Conservation (phyloP, 2,888 invertebrate species). For the Melanophora roralis region DNA sequence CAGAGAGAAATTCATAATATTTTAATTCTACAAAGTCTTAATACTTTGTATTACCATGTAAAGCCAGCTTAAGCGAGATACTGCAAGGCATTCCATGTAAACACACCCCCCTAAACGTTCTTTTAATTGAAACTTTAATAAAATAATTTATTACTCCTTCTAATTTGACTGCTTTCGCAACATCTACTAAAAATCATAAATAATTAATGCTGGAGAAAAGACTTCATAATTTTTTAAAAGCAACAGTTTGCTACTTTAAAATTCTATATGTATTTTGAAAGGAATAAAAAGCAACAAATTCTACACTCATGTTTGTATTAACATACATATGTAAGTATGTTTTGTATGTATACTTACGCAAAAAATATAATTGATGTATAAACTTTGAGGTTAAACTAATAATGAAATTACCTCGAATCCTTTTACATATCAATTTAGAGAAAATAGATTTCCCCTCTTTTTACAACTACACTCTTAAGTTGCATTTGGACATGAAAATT, state of each 20-base stretch:
- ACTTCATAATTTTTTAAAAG: constrained; percentile 37
- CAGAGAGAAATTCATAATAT: too few species aligned
- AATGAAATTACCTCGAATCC: constrained; percentile 60
- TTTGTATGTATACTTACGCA: too few species aligned
- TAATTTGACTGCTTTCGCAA: constrained; percentile 5
- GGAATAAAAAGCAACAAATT: not conserved
- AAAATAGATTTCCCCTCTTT: constrained; percentile 54
- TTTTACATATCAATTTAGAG: constrained; percentile 43
- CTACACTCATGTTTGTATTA: too few species aligned
- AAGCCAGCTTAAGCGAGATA: too few species aligned
- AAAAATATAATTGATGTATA: constrained; percentile 57
- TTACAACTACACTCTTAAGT: constrained; percentile 11
- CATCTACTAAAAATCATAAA: constrained; percentile 38
- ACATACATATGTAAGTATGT: not conserved
- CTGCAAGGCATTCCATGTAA: not conserved
- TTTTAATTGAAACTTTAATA: not conserved
- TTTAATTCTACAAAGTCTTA: too few species aligned
- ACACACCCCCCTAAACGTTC: too few species aligned
- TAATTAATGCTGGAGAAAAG: constrained; percentile 32
- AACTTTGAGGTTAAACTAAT: constrained; percentile 62
- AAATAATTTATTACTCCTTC: constrained; percentile 17
- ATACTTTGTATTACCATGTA: too few species aligned
- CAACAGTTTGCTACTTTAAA: constrained; percentile 52
- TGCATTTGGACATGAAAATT: not conserved
- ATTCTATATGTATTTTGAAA: constrained; percentile 13